These are phyloP conservation scores for Nasonia oneida DNA, from an alignment of 2,888 invertebrate genomes.

Conservation along the genomic window DNA sequence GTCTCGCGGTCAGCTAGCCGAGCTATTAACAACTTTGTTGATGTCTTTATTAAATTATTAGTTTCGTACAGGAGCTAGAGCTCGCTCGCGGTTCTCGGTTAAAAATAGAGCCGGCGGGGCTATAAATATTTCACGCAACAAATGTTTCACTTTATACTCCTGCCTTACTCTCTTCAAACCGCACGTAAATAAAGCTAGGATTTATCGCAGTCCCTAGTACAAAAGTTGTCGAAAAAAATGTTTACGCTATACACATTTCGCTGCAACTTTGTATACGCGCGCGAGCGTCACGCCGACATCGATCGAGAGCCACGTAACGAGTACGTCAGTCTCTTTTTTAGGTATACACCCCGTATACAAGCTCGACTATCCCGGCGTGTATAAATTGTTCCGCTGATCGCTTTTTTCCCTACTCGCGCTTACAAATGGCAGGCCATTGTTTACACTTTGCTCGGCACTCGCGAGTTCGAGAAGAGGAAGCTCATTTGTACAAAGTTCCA, in stretches of 20 bases:
- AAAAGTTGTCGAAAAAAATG: neutral
- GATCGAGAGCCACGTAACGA: neutral
- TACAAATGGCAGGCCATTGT: neutral
- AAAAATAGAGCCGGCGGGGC: neutral
- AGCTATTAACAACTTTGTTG: neutral
- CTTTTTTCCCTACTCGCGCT: neutral
- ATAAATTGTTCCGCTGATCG: neutral
- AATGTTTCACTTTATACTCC: too few relatives aligned
- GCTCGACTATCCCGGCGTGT: neutral
- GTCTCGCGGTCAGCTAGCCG: neutral
- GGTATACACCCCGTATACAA: too few relatives aligned
- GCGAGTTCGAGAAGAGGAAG: neutral
- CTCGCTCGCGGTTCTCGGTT: neutral
- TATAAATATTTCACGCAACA: too few relatives aligned
- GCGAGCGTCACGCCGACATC: neutral
- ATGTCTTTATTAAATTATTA: constrained; percentile 7
- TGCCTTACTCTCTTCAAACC: neutral
- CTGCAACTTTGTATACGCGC: neutral
- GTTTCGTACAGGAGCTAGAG: neutral
- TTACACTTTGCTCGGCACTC: neutral
- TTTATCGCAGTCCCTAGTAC: neutral
- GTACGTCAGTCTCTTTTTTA: too few relatives aligned
- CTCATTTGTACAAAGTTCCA: constrained; percentile 13
- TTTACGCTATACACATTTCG: neutral
- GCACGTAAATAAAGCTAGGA: neutral